Evolutionary conservation across 2,113 vertebrate genomes (phyloP), one percentile per base, ranked within the genome.

Genomic region (Pituophis catenifer): DNA sequence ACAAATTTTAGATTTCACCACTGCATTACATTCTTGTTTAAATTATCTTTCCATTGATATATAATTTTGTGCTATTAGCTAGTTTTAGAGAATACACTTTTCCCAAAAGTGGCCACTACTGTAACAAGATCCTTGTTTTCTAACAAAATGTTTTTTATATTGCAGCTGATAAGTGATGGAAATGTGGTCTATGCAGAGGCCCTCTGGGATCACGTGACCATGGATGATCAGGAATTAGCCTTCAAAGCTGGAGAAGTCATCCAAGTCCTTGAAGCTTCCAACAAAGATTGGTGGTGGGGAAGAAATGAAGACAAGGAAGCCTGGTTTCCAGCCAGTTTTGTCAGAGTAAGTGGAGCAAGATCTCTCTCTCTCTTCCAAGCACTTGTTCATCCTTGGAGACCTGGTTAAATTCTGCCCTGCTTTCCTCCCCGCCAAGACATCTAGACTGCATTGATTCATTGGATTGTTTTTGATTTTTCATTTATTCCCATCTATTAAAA

Each of bases 261-360:
- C 97, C 98, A 97, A 92, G 98, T 99, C 89, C 97, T 99, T 94
- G 99, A 99, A 93, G 99, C 98, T 89, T 98, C 98, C 4, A 98
- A 99, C 95, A 98, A 99, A 94, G 99, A 99, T 95, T 99, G 99
- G 99, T 99, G 99, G 99, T 99, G 99, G 99, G 99, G 99, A 90
- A 97, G 98, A 92, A 99, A 98, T 0, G 98, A 98, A 10, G 99
- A 99, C 90, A 98, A 97, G 88, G 98, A 99, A 93, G 99, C 98
- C 95, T 99, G 99, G 99, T 99, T 99, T 97, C 99, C 99, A 11
- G 99, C 99, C 57, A 99, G 98, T 97, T 99, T 99, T 95, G 99
- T 99, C 94, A 98, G 99, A 96, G 99, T 99, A 96, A 97, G 98
- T 95, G 57, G 90, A 13, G 62, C n/a, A 38, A 29, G 54, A 10